A percentile compares a stretch with the other conserved stretches of the same genome.
Evolutionary conservation across 1,140 invertebrate species (phyloP).

Genomic region (Planococcus citri): DNA sequence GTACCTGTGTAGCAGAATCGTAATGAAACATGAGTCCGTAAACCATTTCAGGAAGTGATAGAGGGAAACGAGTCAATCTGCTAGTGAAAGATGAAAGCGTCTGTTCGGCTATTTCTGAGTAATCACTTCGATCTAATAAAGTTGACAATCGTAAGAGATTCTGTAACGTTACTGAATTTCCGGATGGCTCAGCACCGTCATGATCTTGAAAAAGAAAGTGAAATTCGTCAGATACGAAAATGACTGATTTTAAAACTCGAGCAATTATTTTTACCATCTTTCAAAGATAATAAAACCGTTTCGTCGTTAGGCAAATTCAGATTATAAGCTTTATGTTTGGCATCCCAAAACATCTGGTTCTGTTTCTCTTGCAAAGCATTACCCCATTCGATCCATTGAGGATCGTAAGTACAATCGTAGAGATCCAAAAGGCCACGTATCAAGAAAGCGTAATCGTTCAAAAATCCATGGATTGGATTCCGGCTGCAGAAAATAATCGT

Average conservation of each 20-base stretch:
- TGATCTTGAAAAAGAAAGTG: slow-evolving; percentile 54
- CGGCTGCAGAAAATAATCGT: no score
- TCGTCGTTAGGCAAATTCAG: slow-evolving; percentile 54
- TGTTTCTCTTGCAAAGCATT: slow-evolving; percentile 68
- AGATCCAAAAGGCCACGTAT: slow-evolving; percentile 75
- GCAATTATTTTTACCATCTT: slow-evolving; percentile 28
- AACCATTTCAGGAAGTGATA: slow-evolving; percentile 65
- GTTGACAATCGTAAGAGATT: slow-evolving; percentile 65
- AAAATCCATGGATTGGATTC: slow-evolving; percentile 65
- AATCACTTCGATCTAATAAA: slow-evolving; percentile 46
- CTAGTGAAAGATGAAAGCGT: slow-evolving; percentile 50
- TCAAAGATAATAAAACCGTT: slow-evolving; percentile 28
- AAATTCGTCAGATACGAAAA: not conserved
- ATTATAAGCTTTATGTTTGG: slow-evolving; percentile 59
- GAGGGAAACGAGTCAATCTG: slow-evolving; percentile 42
- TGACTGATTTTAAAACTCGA: not conserved
- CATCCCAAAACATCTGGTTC: slow-evolving; percentile 77
- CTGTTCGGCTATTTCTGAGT: slow-evolving; percentile 45
- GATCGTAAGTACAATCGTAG: slow-evolving; percentile 70
- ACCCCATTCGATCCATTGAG: slow-evolving; percentile 64
- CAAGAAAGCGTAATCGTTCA: slow-evolving; percentile 84
- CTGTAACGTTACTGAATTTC: slow-evolving; percentile 74
- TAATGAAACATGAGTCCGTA: slow-evolving; percentile 55
- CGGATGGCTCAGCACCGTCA: slow-evolving; percentile 83
- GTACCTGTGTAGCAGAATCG: slow-evolving; percentile 52